These are phyloP conservation scores for Tipula lateralis DNA, from an alignment of 2,888 invertebrate genomes.

Conservation along the genomic window DNA sequence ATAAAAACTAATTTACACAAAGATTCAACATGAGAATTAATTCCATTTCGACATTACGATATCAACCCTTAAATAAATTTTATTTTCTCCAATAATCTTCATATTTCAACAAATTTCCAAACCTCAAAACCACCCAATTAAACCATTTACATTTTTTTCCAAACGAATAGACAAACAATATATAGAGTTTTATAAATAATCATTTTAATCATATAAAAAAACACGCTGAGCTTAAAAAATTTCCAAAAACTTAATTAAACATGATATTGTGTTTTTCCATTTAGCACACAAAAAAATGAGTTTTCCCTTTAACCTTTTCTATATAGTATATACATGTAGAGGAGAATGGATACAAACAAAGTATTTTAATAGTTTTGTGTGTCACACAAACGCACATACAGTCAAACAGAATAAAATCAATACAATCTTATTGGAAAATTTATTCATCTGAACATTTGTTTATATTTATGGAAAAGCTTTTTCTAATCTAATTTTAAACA, in stretches of 20 bases:
- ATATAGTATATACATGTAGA: not conserved
- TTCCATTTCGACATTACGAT: not conserved
- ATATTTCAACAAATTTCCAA: conserved; percentile 24
- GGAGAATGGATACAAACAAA: not conserved
- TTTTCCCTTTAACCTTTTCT: not conserved
- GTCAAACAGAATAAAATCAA: not conserved
- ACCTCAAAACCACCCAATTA: not conserved
- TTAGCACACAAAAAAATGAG: not conserved
- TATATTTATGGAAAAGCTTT: not conserved
- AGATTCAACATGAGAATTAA: not conserved
- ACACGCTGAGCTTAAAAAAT: conserved; percentile 11
- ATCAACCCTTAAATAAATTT: not conserved
- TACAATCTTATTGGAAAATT: not conserved
- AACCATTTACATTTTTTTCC: not conserved
- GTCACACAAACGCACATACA: not conserved
- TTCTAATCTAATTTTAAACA: not conserved
- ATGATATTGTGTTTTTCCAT: conserved; percentile 2
- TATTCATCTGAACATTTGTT: not conserved
- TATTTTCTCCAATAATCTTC: not conserved
- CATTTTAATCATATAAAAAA: conserved; percentile 1
- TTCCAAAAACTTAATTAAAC: conserved; percentile 16
- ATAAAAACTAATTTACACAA: not conserved
- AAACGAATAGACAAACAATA: not conserved
- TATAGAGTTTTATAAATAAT: not conserved
- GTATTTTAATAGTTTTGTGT: not conserved